Evolutionary conservation across 2,113 vertebrate genomes (phyloP).

Genomic region (Ptilorrhoa leucosticta): DNA sequence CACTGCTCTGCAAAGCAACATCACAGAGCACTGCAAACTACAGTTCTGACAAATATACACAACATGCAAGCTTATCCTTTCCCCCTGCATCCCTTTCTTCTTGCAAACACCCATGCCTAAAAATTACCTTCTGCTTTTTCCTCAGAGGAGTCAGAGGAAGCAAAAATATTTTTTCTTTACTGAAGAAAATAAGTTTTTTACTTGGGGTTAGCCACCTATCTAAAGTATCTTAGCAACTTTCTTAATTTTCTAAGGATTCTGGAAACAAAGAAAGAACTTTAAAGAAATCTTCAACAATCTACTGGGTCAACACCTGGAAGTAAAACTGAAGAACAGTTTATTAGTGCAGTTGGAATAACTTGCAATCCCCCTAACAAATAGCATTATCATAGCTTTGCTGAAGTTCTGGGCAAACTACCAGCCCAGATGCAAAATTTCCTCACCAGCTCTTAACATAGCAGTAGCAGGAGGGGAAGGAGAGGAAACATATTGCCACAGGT

Average conservation of each 20-base stretch:
- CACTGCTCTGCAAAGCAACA: background rate
- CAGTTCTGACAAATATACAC: background rate
- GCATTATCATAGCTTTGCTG: background rate
- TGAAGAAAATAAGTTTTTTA: background rate
- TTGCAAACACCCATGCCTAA: background rate
- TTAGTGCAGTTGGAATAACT: background rate
- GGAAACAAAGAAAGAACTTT: background rate
- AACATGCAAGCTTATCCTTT: background rate
- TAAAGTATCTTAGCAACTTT: background rate
- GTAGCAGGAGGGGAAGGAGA: background rate
- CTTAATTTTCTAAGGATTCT: background rate
- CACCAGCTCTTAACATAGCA: background rate
- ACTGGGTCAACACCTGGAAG: background rate
- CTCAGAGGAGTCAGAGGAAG: background rate
- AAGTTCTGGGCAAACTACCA: constrained; percentile 13
- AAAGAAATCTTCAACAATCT: background rate
- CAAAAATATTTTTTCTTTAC: background rate
- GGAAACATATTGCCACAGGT: constrained; percentile 34
- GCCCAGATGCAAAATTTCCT: constrained; percentile 17
- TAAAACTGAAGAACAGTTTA: background rate
- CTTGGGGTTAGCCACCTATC: background rate
- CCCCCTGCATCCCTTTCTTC: background rate
- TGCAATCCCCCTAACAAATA: background rate
- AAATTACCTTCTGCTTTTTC: background rate
- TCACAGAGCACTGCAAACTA: background rate